Conservation (phyloP, 2,797 vertebrate genomes). For the Epinephelus awoara region DNA sequence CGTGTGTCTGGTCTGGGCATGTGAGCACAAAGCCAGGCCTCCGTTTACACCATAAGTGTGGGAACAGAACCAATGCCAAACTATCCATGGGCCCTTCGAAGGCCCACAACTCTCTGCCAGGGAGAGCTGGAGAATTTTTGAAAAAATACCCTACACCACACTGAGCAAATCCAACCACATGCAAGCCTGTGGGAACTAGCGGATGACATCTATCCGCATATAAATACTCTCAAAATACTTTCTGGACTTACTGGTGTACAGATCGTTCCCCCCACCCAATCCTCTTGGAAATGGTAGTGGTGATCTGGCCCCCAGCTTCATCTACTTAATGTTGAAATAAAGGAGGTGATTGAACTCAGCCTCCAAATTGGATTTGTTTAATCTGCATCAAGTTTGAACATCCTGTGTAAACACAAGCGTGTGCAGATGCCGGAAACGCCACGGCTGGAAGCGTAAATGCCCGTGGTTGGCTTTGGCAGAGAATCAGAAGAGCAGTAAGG, state of each 20-base stretch:
- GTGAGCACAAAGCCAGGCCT: conserved; percentile 71
- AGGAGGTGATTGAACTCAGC: conserved; percentile 80
- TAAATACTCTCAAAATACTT: conserved; percentile 79
- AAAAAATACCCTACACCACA: conserved; percentile 67
- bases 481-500: conserved; percentile 73
- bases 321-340: conserved; percentile 80
- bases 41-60: conserved; percentile 78
- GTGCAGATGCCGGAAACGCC: conserved; percentile 84
- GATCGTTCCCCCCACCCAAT: conserved; percentile 66
- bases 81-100: conserved; percentile 68
- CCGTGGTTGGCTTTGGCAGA: conserved; percentile 84
- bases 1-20: conserved; percentile 71
- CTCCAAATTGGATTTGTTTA: conserved; percentile 86
- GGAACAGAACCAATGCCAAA: conserved; percentile 75
- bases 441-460: conserved; percentile 80
- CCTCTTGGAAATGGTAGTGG: conserved; percentile 70
- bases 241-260: conserved; percentile 70
- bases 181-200: conserved; percentile 76
- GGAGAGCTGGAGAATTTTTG: conserved; percentile 64
- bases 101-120: conserved; percentile 62
- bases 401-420: conserved; percentile 87
- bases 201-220: conserved; percentile 76
- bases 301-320: conserved; percentile 77
- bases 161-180: conserved; percentile 78
- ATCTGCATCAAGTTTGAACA: conserved; percentile 83